Evolutionary conservation across 2,888 invertebrate genomes (phyloP).

Genomic region (Galerucella nymphaeae): DNA sequence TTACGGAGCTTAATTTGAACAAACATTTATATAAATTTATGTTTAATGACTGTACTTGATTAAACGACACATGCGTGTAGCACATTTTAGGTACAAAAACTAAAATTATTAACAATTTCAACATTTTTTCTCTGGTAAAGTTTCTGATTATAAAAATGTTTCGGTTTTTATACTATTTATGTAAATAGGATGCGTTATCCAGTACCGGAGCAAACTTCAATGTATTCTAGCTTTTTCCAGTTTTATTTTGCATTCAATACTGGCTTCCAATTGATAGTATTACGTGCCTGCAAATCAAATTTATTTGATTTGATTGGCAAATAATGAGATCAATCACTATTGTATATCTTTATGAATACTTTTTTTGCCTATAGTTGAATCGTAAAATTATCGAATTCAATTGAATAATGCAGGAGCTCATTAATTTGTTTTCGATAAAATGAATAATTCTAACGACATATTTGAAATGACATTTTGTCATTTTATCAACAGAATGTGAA

Average conservation of each 20-base stretch:
- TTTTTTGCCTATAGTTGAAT: too few species aligned
- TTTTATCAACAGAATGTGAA: too few species aligned
- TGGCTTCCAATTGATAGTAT: too few species aligned
- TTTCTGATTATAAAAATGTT: background rate
- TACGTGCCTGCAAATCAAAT: too few species aligned
- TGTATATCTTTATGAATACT: too few species aligned
- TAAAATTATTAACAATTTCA: background rate
- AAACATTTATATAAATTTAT: constrained; percentile 4
- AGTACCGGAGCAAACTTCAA: background rate
- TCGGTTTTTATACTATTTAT: background rate
- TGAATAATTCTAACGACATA: background rate
- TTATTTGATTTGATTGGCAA: background rate
- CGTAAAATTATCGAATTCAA: background rate
- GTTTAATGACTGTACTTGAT: background rate
- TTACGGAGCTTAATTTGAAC: background rate
- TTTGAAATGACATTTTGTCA: background rate
- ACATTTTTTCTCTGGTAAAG: background rate
- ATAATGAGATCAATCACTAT: background rate
- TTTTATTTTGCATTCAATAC: too few species aligned
- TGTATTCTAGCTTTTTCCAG: too few species aligned
- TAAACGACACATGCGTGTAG: background rate
- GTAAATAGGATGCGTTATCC: background rate
- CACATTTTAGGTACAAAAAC: background rate
- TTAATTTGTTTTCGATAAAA: background rate
- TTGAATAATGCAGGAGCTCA: background rate